phyloP scores from a whole-genome alignment of 2,888 invertebrate species.

The Euspilapteryx auroguttella region DNA sequence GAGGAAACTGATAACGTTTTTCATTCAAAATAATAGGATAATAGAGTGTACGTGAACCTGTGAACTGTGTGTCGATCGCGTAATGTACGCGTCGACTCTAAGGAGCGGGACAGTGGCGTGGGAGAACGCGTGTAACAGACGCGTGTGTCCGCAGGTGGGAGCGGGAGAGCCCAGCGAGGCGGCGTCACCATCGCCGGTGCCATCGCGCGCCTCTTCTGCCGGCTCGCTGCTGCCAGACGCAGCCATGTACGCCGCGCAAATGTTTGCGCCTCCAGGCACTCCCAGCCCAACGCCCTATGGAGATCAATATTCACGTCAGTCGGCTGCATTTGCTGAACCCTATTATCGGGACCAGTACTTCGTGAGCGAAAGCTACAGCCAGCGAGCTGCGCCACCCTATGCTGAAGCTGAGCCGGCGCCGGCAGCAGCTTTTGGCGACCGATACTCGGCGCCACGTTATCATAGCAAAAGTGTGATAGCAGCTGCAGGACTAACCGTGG shows the following conservation, averaged over 20 bases:
- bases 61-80: slow-evolving; percentile 51
- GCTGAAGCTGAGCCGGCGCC: slow-evolving; percentile 60
- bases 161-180: slow-evolving; percentile 62
- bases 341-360: slow-evolving; percentile 80
- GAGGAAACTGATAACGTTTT: too few relatives aligned
- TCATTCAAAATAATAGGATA: too few relatives aligned
- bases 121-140: slow-evolving; percentile 68
- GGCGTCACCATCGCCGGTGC: slow-evolving; percentile 65
- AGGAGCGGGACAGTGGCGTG: slow-evolving; percentile 54
- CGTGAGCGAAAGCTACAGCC: slow-evolving; percentile 64
- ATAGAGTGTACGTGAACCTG: slow-evolving; percentile 45
- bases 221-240: slow-evolving; percentile 65
- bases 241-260: slow-evolving; percentile 70
- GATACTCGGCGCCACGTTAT: slow-evolving; percentile 71
- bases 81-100: slow-evolving; percentile 64
- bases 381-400: slow-evolving; percentile 61
- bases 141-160: slow-evolving; percentile 64
- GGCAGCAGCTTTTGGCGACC: slow-evolving; percentile 67
- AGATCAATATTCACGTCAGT: slow-evolving; percentile 49
- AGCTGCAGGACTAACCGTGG: slow-evolving; percentile 84
- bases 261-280: slow-evolving; percentile 69
- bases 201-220: slow-evolving; percentile 62
- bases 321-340: slow-evolving; percentile 69
- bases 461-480: slow-evolving; percentile 74
- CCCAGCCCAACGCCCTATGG: slow-evolving; percentile 67